A percentile compares a stretch with the other conserved stretches of the same genome.
These are phyloP conservation scores for Myotis lucifugus DNA, from an alignment of 2,113 vertebrate genomes.

Conservation along the genomic window DNA sequence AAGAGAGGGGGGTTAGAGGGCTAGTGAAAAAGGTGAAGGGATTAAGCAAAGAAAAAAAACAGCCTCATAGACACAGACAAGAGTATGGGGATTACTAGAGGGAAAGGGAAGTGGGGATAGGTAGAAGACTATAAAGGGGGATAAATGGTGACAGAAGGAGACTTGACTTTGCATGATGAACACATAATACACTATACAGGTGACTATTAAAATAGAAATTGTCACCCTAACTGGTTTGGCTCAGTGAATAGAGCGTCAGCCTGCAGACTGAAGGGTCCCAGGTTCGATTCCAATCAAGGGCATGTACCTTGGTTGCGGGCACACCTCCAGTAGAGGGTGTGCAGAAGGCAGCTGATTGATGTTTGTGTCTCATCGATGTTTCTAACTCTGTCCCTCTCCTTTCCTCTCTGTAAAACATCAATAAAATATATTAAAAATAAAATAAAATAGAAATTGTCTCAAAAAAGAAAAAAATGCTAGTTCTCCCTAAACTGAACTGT, in stretches of 20 bases:
- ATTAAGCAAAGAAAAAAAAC: not conserved
- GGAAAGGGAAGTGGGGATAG: not conserved
- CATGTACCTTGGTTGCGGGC: no score
- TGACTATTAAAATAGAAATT: not conserved
- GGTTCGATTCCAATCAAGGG: no score
- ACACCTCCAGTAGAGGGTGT: no score
- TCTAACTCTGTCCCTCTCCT: no score
- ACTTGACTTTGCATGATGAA: not conserved
- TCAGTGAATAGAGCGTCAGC: no score
- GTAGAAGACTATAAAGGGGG: not conserved
- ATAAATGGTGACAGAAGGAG: not conserved
- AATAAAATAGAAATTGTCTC: not conserved
- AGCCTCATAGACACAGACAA: not conserved
- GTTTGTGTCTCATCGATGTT: no score
- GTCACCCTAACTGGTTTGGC: no score
- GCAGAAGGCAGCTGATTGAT: no score
- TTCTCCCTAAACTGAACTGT: not conserved
- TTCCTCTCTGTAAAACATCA: no score
- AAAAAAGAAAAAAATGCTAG: not conserved
- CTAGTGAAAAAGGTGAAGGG: not conserved
- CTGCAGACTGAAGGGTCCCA: no score
- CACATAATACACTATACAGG: not conserved
- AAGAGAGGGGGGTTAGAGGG: not conserved
- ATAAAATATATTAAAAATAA: no score
- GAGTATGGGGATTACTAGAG: not conserved